Percentiles rank a stretch among this genome's conserved stretches.
Evolutionary conservation across 2,888 invertebrate species (phyloP).

Genomic region (Clitarchus hookeri): DNA sequence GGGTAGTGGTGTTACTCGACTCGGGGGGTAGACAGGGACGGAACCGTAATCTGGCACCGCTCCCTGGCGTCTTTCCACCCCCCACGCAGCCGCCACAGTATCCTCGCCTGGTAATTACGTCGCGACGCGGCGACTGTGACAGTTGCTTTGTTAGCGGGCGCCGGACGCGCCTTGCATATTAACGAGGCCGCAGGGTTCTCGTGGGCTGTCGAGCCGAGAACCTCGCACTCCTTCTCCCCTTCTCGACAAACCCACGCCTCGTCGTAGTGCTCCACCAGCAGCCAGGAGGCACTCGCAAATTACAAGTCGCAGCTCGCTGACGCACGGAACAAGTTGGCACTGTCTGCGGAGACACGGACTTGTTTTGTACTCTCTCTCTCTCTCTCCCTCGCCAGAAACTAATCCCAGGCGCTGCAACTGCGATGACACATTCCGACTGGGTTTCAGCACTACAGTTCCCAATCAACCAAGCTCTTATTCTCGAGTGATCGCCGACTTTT

Average conservation of each 20-base stretch:
- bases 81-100: neutral
- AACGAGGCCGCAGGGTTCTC: conserved; percentile 2
- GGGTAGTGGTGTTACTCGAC: too few relatives aligned
- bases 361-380: too few relatives aligned
- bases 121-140: neutral
- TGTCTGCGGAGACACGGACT: too few relatives aligned
- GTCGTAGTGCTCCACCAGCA: neutral
- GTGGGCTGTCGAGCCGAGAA: neutral
- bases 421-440: too few relatives aligned
- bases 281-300: neutral
- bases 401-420: too few relatives aligned
- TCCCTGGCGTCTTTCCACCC: conserved; percentile 1
- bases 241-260: too few relatives aligned
- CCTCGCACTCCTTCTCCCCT: neutral
- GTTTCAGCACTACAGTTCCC: too few relatives aligned
- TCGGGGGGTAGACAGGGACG: neutral
- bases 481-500: too few relatives aligned
- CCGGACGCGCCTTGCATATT: conserved; percentile 8
- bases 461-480: too few relatives aligned
- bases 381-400: too few relatives aligned
- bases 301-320: neutral
- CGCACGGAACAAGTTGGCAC: too few relatives aligned
- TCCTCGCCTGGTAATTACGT: neutral
- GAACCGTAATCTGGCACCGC: neutral
- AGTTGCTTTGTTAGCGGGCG: neutral